Conservation (phyloP, 2,797 vertebrate species). For the Notamacropus eugenii region DNA sequence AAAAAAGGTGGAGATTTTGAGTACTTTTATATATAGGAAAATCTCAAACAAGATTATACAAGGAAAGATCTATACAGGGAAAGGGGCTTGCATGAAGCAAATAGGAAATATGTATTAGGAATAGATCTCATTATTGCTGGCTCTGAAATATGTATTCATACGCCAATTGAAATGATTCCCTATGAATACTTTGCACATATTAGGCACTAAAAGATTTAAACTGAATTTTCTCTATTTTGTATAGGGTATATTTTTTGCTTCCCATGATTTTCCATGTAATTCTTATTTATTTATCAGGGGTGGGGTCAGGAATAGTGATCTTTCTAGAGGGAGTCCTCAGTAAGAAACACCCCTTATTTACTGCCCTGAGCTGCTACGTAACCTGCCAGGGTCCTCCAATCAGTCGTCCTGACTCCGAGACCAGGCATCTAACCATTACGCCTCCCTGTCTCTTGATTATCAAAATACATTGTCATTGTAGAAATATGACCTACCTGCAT, state of each 20-base stretch:
- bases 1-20: constrained; percentile 18
- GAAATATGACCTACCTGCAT: constrained; percentile 90
- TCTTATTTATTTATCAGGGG: background rate
- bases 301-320: background rate
- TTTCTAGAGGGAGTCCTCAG: background rate
- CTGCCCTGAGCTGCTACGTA: background rate
- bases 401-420: background rate
- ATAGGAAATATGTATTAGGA: background rate
- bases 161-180: constrained; percentile 33
- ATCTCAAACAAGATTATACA: constrained; percentile 16
- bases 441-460: background rate
- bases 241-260: background rate
- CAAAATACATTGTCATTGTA: constrained; percentile 38
- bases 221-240: constrained; percentile 18
- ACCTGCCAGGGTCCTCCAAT: background rate
- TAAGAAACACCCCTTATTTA: background rate
- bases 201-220: constrained; percentile 11
- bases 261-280: background rate
- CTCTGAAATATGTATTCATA: constrained; percentile 50
- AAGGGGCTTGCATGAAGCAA: background rate
- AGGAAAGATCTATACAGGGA: background rate
- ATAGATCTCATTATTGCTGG: background rate
- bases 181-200: constrained; percentile 15
- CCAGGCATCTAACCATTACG: background rate
- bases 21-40: background rate